Percentiles rank a stretch among this genome's conserved stretches.
These are phyloP conservation scores for Eupithecia abbreviata DNA, from an alignment of 2,888 invertebrate species.

Conservation along the genomic window DNA sequence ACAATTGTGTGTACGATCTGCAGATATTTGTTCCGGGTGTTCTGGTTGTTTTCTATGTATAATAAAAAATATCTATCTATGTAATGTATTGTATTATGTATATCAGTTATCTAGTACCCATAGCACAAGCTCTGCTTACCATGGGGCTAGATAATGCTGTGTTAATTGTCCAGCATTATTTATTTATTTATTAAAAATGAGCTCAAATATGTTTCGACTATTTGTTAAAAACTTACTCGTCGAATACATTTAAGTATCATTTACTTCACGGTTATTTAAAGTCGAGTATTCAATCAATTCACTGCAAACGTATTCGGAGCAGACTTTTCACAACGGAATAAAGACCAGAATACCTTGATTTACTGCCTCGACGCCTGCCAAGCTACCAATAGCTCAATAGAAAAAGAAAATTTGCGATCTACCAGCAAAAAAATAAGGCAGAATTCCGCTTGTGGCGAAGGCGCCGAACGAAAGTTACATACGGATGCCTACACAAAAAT, in stretches of 20 bases:
- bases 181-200: no score
- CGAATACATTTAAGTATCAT: background rate
- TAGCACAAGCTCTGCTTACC: no score
- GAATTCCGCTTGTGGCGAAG: slow-evolving; percentile 45
- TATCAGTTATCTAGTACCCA: no score
- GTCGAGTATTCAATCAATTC: slow-evolving; percentile 40
- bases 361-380: slow-evolving; percentile 57
- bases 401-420: slow-evolving; percentile 20
- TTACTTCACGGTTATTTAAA: slow-evolving; percentile 24
- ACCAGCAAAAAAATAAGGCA: slow-evolving; percentile 46
- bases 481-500: slow-evolving; percentile 83
- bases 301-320: slow-evolving; percentile 30
- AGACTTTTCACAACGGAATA: slow-evolving; percentile 54
- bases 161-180: no score
- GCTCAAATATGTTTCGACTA: background rate
- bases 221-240: background rate
- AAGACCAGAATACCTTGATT: slow-evolving; percentile 58
- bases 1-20: no score
- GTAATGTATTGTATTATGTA: no score
- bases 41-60: no score
- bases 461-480: slow-evolving; percentile 66
- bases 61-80: no score
- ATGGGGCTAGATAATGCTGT: no score
- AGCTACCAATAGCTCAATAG: slow-evolving; percentile 46
- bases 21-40: no score